Evolutionary conservation across 2,888 invertebrate genomes (phyloP).

Genomic region (Cetonia aurata): DNA sequence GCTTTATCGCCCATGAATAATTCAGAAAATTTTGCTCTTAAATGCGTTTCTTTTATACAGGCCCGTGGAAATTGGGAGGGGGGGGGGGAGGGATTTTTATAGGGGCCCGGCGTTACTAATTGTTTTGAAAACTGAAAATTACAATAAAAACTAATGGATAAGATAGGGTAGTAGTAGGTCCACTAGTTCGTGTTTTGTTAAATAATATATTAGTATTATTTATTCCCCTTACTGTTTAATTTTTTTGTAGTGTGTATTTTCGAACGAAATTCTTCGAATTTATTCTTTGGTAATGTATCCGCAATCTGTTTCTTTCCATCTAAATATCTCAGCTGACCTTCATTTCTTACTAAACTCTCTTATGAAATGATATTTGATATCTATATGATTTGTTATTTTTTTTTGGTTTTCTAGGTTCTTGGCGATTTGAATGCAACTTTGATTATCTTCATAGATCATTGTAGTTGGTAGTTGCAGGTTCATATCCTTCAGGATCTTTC

Average conservation of each 20-base stretch:
- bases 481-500: conserved; percentile 53
- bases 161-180: no score
- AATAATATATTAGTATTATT: no score
- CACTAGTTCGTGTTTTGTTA: no score
- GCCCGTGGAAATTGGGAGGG: no score
- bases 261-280: no score
- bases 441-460: conserved; percentile 47
- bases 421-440: conserved; percentile 43
- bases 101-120: no score
- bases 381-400: conserved; percentile 19
- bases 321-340: not conserved
- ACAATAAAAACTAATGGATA: no score
- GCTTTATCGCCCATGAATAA: conserved; percentile 19
- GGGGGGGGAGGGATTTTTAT: no score
- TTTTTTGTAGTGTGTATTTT: no score
- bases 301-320: not conserved
- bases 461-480: conserved; percentile 1
- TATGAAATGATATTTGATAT: conserved; percentile 30
- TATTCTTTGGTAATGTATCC: not conserved
- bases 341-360: not conserved
- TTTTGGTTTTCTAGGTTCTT: conserved; percentile 34
- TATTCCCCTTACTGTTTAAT: no score
- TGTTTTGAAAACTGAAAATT: no score
- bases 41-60: no score
- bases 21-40: not conserved